Evolutionary conservation across 2,113 vertebrate genomes (phyloP).

Genomic region (Carassius auratus): DNA sequence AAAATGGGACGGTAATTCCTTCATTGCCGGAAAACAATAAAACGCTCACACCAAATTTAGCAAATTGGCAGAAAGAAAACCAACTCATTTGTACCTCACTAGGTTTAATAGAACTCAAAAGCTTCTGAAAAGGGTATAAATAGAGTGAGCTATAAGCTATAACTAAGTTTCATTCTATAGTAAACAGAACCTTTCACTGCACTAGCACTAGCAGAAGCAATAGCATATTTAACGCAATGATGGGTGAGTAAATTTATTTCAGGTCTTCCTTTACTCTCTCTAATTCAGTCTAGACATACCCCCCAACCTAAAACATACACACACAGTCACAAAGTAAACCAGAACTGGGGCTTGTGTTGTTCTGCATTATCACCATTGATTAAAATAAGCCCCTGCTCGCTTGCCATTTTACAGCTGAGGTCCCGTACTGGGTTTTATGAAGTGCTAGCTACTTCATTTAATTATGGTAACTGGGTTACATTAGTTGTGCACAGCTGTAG

Average conservation of each 20-base stretch:
- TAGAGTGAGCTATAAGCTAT: neutral
- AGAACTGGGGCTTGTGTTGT: conserved; percentile 6
- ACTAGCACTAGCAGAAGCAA: neutral
- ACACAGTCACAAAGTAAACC: conserved; percentile 7
- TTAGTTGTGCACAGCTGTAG: conserved; percentile 54
- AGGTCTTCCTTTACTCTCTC: neutral
- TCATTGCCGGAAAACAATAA: no score
- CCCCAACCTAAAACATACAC: neutral
- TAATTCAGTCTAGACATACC: conserved; percentile 31
- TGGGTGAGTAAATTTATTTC: neutral
- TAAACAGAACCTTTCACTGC: neutral
- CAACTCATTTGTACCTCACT: neutral
- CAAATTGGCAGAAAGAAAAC: neutral
- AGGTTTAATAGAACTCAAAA: neutral
- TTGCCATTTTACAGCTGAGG: conserved; percentile 34
- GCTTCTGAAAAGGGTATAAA: neutral
- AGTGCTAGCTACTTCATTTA: conserved; percentile 49
- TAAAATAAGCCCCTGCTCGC: conserved; percentile 39
- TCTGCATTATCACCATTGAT: conserved; percentile 42
- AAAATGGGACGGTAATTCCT: neutral
- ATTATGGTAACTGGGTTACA: conserved; percentile 53
- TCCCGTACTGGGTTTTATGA: conserved; percentile 42
- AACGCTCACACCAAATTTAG: neutral
- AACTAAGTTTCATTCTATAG: neutral
- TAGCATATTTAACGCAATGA: neutral